phyloP scores from a whole-genome alignment of 2,113 vertebrate genomes.

The Maccullochella peelii region DNA sequence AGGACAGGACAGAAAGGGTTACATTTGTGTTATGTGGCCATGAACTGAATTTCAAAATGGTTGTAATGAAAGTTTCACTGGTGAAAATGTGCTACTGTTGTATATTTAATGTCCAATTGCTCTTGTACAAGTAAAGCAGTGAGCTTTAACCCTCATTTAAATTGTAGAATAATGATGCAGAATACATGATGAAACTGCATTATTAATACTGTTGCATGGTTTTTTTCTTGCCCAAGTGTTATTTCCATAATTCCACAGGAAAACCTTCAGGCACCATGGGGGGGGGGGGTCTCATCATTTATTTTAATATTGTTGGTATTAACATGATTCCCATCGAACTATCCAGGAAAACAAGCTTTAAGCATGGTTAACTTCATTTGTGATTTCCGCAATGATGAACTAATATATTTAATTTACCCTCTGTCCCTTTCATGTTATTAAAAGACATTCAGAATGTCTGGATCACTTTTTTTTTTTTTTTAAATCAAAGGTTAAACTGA shows the following conservation, averaged over 20 bases:
- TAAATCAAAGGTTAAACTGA: not conserved
- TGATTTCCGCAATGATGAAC: not conserved
- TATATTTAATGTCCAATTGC: constrained; percentile 72
- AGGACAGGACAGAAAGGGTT: constrained; percentile 14
- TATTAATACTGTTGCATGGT: constrained; percentile 72
- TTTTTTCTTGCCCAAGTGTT: constrained; percentile 49
- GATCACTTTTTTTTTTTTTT: not conserved
- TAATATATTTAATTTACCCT: not conserved
- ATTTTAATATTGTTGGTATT: not conserved
- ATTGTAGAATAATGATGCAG: constrained; percentile 74
- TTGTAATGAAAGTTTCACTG: constrained; percentile 48
- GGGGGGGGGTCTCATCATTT: too few relatives aligned
- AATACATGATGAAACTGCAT: constrained; percentile 66
- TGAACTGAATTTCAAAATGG: constrained; percentile 40
- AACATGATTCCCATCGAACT: not conserved
- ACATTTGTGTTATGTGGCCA: constrained; percentile 33
- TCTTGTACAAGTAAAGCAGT: constrained; percentile 62
- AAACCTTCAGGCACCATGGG: constrained; percentile 39
- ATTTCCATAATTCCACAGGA: constrained; percentile 43
- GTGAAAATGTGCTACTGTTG: constrained; percentile 55
- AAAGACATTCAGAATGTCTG: not conserved
- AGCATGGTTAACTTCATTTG: not conserved
- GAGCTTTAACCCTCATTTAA: constrained; percentile 79
- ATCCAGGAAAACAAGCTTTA: not conserved
- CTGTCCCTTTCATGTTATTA: not conserved